phyloP scores from a whole-genome alignment of 2,113 vertebrate genomes.

The Rostratula benghalensis region DNA sequence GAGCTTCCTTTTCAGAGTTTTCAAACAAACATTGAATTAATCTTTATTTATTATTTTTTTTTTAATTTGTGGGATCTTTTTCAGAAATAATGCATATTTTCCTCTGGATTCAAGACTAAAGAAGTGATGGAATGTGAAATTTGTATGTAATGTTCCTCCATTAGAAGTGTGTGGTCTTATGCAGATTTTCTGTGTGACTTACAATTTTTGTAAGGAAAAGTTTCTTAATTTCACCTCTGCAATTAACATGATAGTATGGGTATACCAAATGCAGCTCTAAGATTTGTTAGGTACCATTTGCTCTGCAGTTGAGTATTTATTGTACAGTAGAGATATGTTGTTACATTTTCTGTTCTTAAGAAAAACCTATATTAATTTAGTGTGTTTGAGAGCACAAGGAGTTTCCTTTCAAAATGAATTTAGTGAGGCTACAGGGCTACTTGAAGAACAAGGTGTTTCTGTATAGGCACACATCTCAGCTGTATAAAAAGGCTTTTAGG shows the following conservation, averaged over 20 bases:
- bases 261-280: background rate
- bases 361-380: background rate
- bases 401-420: background rate
- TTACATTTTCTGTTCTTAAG: background rate
- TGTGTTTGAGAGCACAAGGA: background rate
- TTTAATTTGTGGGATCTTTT: too few relatives aligned
- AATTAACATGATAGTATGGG: background rate
- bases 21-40: background rate
- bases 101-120: background rate
- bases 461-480: background rate
- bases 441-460: background rate
- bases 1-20: slow-evolving; percentile 44
- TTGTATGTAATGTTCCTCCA: background rate
- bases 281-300: background rate
- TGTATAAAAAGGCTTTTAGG: background rate
- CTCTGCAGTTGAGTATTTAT: background rate
- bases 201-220: background rate
- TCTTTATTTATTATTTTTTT: background rate
- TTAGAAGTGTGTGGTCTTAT: background rate
- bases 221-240: background rate
- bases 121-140: background rate
- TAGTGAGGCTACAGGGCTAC: background rate
- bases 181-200: background rate
- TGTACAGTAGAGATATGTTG: background rate
- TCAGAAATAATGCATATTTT: background rate